Evolutionary conservation across 2,113 vertebrate species (phyloP).

Genomic region (Saguinus imperator): DNA sequence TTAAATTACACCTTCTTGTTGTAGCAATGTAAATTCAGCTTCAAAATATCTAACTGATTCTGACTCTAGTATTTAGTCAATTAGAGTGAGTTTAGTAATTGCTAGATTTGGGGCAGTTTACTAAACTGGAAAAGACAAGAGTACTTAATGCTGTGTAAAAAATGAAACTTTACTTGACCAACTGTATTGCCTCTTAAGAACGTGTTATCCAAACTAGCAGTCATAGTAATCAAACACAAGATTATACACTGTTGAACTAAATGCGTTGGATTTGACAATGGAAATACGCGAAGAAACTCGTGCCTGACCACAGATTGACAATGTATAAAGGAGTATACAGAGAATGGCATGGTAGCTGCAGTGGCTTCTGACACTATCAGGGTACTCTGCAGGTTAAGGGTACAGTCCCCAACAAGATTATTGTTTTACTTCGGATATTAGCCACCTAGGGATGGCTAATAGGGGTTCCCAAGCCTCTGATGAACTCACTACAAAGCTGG

Average conservation of each 20-base stretch:
- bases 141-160: not conserved
- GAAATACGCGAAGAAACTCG: not conserved
- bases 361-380: not conserved
- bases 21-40: not conserved
- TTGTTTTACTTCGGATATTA: not conserved
- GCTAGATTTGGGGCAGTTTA: not conserved
- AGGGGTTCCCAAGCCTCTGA: not conserved
- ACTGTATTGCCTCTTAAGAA: not conserved
- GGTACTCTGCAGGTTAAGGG: not conserved
- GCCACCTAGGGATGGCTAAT: no score
- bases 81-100: not conserved
- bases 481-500: not conserved
- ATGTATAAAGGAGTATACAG: not conserved
- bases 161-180: not conserved
- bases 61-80: not conserved
- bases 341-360: not conserved
- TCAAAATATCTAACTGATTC: not conserved
- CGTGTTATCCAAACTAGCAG: not conserved
- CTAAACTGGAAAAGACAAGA: slow-evolving; percentile 47
- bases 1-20: not conserved
- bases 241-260: not conserved
- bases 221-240: not conserved
- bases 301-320: not conserved
- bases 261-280: not conserved
- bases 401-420: not conserved